Percentiles rank a stretch among this genome's conserved stretches.
Evolutionary conservation across 1,140 invertebrate genomes (phyloP).

Genomic region (Tribolium madens): DNA sequence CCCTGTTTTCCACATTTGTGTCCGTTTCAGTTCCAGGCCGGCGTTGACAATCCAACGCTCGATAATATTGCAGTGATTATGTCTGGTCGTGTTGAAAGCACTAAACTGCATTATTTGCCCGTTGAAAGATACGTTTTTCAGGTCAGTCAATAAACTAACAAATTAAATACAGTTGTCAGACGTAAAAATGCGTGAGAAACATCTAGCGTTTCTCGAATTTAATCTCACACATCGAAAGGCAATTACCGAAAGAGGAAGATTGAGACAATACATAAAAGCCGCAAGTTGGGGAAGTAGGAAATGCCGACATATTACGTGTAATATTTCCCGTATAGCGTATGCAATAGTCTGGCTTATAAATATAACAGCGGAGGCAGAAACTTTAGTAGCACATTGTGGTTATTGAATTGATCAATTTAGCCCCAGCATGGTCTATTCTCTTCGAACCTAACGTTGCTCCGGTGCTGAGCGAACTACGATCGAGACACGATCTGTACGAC

Average conservation of each 20-base stretch:
- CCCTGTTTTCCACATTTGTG: not conserved
- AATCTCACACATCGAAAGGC: conserved; percentile 1
- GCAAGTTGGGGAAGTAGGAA: conserved; percentile 25
- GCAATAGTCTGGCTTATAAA: conserved; percentile 60
- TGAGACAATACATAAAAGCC: not conserved
- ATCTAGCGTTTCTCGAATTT: not conserved
- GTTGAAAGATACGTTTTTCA: conserved; percentile 13
- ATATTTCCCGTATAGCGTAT: conserved; percentile 45
- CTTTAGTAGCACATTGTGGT: conserved; percentile 64
- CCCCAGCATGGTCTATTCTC: conserved; percentile 62
- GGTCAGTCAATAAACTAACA: not conserved
- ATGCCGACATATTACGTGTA: conserved; percentile 41
- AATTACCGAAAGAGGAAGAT: conserved; percentile 6
- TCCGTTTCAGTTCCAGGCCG: conserved; percentile 3
- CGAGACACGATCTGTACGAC: conserved; percentile 61
- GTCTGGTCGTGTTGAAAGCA: conserved; percentile 41
- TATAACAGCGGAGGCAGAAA: conserved; percentile 62
- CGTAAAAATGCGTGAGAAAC: not conserved
- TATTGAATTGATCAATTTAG: conserved; percentile 67
- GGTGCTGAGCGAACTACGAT: conserved; percentile 54
- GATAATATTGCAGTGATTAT: conserved; percentile 49
- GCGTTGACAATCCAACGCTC: conserved; percentile 38
- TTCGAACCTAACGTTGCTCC: conserved; percentile 53
- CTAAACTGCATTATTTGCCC: conserved; percentile 43
- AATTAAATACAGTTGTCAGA: not conserved